These are phyloP conservation scores for Dynastes maya DNA, from an alignment of 2,888 invertebrate genomes.

Conservation along the genomic window DNA sequence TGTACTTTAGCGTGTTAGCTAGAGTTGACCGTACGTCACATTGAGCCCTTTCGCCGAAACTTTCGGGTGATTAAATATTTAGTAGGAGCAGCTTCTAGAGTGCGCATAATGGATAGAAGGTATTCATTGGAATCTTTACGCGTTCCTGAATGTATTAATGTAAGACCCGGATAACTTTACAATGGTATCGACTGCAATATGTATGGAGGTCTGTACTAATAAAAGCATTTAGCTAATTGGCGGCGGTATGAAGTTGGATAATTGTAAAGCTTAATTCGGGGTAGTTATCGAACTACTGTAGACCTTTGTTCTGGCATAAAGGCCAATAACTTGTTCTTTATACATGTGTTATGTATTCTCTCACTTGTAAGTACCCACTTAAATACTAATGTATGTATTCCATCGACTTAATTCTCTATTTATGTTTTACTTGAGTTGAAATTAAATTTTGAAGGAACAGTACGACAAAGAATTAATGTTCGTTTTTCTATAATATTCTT, in stretches of 20 bases:
- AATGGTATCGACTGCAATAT: neutral
- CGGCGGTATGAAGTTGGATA: neutral
- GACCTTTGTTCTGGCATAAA: neutral
- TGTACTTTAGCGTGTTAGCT: neutral
- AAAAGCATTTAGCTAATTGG: neutral
- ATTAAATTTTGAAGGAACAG: too few relatives aligned
- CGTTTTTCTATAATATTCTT: too few relatives aligned
- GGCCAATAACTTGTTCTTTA: too few relatives aligned
- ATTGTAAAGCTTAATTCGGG: neutral
- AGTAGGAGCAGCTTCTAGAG: conserved; percentile 12
- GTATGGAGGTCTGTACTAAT: neutral
- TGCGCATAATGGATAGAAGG: conserved; percentile 24
- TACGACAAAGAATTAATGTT: too few relatives aligned
- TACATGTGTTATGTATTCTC: too few relatives aligned
- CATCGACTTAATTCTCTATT: too few relatives aligned
- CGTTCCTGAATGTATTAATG: neutral
- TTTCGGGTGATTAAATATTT: conserved; percentile 25
- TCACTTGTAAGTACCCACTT: too few relatives aligned
- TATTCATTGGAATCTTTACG: conserved; percentile 28
- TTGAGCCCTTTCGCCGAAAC: conserved; percentile 31
- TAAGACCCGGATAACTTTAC: neutral
- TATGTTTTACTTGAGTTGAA: too few relatives aligned
- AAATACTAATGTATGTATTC: too few relatives aligned
- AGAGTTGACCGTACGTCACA: conserved; percentile 13
- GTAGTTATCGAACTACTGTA: neutral